Conservation (phyloP, 2,113 vertebrate species). For the Trogon surrucura region DNA sequence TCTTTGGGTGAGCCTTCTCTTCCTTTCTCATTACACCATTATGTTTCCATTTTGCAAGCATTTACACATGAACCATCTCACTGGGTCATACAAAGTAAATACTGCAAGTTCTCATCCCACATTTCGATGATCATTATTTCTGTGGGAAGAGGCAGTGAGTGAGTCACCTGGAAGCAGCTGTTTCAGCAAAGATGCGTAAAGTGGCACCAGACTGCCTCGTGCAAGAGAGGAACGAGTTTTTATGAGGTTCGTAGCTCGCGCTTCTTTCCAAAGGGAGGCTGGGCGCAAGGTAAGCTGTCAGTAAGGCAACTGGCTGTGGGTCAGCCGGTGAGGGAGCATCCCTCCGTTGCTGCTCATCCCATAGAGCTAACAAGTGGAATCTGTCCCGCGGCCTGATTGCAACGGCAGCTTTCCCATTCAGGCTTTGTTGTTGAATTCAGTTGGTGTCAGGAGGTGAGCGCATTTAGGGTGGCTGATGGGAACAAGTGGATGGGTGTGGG, state of each 20-base stretch:
- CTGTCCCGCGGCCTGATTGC: not conserved
- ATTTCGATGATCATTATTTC: not conserved
- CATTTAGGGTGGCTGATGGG: conserved; percentile 33
- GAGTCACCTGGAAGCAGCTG: not conserved
- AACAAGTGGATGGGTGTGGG: conserved; percentile 70
- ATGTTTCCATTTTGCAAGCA: not conserved
- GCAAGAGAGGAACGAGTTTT: not conserved
- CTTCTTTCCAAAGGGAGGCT: not conserved
- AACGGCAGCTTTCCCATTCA: conserved; percentile 30
- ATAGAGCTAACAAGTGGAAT: not conserved
- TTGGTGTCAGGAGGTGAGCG: conserved; percentile 63
- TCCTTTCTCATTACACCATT: not conserved
- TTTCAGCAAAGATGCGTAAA: not conserved
- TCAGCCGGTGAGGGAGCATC: not conserved
- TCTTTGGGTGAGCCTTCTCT: conserved; percentile 18
- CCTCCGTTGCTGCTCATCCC: not conserved
- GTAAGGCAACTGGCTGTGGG: not conserved
- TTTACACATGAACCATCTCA: not conserved
- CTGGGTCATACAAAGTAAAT: not conserved
- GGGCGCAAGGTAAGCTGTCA: not conserved
- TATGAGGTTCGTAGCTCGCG: not conserved
- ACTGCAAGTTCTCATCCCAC: not conserved
- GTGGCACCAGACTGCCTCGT: not conserved
- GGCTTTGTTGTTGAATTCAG: conserved; percentile 20
- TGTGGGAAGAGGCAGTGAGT: not conserved